phyloP scores from a whole-genome alignment of 2,113 vertebrate species.

The Aepyceros melampus region DNA sequence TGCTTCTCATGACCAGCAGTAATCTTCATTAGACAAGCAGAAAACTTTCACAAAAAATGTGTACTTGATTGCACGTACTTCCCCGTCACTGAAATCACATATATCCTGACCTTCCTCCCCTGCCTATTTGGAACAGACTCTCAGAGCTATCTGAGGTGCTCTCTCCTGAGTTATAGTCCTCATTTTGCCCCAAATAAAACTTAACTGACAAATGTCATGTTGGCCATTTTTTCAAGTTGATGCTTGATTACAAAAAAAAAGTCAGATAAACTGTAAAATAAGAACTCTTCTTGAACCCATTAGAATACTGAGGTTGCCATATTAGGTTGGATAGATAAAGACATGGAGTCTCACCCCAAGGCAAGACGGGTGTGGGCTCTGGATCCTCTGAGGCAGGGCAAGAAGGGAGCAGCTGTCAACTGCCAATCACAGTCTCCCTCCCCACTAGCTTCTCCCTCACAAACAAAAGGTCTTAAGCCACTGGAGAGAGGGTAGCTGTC shows the following conservation, averaged over 20 bases:
- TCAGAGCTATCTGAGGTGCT: neutral
- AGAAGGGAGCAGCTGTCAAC: no score
- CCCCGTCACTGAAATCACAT: neutral
- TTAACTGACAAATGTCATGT: neutral
- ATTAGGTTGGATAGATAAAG: neutral
- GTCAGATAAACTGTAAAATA: neutral
- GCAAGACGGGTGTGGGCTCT: fast-evolving
- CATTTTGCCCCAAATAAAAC: neutral
- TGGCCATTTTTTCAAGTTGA: neutral
- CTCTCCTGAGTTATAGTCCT: neutral
- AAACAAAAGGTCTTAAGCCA: neutral
- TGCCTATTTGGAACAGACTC: neutral
- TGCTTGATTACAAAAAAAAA: neutral
- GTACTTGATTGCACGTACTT: neutral
- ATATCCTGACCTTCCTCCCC: neutral
- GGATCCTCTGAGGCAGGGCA: neutral
- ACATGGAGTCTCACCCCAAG: neutral
- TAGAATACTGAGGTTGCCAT: neutral
- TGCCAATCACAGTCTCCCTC: neutral
- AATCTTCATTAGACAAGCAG: neutral
- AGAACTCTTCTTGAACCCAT: neutral
- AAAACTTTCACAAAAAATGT: neutral
- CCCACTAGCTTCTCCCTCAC: neutral
- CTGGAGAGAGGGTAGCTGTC: neutral
- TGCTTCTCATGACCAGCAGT: neutral